A percentile compares a stretch with the other conserved stretches of the same genome.
These are phyloP conservation scores for Atta cephalotes DNA, from an alignment of 1,140 invertebrate species.

Conservation along the genomic window DNA sequence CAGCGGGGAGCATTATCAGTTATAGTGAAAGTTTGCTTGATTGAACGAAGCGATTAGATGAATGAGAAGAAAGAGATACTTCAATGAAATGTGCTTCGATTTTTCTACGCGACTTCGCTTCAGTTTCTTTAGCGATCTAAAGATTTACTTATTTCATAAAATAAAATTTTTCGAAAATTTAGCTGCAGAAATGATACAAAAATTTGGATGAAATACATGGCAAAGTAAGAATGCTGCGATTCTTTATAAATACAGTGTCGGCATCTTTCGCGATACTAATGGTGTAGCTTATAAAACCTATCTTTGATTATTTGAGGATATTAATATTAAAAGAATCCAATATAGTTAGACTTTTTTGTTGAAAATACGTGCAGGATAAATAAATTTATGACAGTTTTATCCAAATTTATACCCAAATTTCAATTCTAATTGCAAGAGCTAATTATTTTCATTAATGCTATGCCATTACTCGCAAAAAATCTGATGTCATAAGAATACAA, in stretches of 20 bases:
- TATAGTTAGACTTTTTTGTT: neutral
- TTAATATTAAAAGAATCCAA: slow-evolving; percentile 15
- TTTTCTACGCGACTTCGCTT: slow-evolving; percentile 30
- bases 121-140: slow-evolving; percentile 6
- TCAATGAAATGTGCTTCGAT: neutral
- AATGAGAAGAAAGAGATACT: slow-evolving; percentile 21
- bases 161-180: slow-evolving; percentile 4
- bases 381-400: neutral
- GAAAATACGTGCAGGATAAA: neutral
- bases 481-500: slow-evolving; percentile 30
- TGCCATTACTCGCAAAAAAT: slow-evolving; percentile 36
- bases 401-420: neutral
- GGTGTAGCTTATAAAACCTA: slow-evolving; percentile 7
- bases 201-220: slow-evolving; percentile 48
- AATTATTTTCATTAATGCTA: slow-evolving; percentile 27
- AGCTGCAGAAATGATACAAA: neutral
- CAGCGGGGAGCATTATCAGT: slow-evolving; percentile 16
- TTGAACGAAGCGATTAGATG: neutral
- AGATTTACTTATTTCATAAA: slow-evolving; percentile 40
- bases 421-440: neutral
- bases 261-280: slow-evolving; percentile 28
- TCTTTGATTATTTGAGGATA: neutral
- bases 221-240: slow-evolving; percentile 30
- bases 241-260: slow-evolving; percentile 25
- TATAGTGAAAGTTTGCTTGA: slow-evolving; percentile 5